Conservation (phyloP, 2,113 vertebrate species). For the Pseudopodoces humilis region DNA sequence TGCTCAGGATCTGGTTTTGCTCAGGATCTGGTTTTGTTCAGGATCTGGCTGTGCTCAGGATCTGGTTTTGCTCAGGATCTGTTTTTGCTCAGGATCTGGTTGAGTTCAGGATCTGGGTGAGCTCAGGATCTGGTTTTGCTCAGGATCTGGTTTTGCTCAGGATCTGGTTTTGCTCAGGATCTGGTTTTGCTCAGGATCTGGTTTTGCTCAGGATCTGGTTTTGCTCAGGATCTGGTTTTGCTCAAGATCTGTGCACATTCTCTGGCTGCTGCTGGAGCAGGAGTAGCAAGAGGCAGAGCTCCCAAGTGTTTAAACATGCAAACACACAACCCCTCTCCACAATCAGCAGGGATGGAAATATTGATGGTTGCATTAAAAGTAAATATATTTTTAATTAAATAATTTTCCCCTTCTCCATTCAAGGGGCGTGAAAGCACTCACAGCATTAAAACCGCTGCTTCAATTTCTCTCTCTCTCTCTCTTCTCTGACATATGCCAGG, state of each 20-base stretch:
- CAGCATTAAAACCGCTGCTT: slow-evolving; percentile 37
- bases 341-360: slow-evolving; percentile 55
- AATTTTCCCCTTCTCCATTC: slow-evolving; percentile 54
- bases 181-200: not conserved
- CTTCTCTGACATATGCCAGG: not conserved
- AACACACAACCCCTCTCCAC: slow-evolving; percentile 32
- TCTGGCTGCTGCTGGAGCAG: not conserved
- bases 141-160: not conserved
- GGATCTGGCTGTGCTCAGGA: accelerated
- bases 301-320: slow-evolving; percentile 3
- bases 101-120: no score
- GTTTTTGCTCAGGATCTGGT: accelerated
- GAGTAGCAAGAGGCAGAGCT: not conserved
- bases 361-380: slow-evolving; percentile 59
- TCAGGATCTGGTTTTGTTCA: not conserved
- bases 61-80: accelerated
- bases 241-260: not conserved
- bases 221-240: not conserved
- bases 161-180: not conserved
- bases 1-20: accelerated
- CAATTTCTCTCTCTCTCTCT: not conserved
- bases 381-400: slow-evolving; percentile 73
- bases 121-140: not conserved
- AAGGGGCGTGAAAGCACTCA: slow-evolving; percentile 41
- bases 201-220: not conserved